Percentiles rank a stretch among this genome's conserved stretches.
phyloP scores from a whole-genome alignment of 2,113 vertebrate genomes.

The Python bivittatus region DNA sequence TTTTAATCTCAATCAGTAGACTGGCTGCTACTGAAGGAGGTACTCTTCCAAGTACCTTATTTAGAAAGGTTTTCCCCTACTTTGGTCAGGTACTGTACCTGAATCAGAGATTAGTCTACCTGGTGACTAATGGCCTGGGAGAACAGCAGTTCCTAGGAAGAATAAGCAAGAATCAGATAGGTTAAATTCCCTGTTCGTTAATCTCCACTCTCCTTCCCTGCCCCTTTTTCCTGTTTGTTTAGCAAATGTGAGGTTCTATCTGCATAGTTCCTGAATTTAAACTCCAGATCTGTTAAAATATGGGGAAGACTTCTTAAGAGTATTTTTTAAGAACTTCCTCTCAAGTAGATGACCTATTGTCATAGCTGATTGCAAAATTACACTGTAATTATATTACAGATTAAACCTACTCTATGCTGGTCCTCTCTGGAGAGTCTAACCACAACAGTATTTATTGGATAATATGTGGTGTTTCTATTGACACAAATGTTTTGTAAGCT shows the following conservation, averaged over 20 bases:
- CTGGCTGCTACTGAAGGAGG: background rate
- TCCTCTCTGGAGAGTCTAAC: background rate
- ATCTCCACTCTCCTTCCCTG: background rate
- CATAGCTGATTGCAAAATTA: background rate
- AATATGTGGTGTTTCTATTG: background rate
- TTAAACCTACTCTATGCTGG: conserved; percentile 6
- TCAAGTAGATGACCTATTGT: background rate
- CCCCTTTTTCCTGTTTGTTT: background rate
- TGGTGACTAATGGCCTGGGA: background rate
- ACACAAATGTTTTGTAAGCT: background rate
- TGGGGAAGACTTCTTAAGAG: background rate
- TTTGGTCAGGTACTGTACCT: background rate
- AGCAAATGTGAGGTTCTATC: background rate
- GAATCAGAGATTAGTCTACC: background rate
- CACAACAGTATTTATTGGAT: background rate
- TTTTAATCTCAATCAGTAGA: background rate
- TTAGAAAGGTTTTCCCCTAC: background rate
- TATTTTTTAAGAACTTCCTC: background rate
- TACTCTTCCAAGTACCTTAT: background rate
- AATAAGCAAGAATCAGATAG: background rate
- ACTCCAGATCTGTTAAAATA: background rate
- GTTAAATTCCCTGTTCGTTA: background rate
- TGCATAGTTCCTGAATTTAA: background rate
- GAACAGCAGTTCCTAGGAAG: background rate
- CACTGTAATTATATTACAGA: background rate